phyloP scores from a whole-genome alignment of 2,113 vertebrate species.

The Triplophysa siluroides region DNA sequence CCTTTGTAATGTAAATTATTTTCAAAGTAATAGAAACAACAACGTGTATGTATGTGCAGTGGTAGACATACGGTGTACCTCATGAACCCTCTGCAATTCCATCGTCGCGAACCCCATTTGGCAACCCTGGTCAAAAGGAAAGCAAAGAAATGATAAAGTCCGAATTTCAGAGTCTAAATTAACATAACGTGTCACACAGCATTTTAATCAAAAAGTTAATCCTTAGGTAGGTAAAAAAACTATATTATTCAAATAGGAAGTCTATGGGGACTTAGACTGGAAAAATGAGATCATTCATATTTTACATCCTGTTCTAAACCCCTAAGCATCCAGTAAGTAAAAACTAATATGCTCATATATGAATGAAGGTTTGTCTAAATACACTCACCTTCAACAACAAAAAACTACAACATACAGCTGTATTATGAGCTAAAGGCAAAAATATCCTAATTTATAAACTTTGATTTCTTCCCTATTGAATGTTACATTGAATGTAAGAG shows the following conservation, averaged over 20 bases:
- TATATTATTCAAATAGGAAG: not conserved
- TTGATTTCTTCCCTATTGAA: not conserved
- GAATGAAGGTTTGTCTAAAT: not conserved
- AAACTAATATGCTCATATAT: not conserved
- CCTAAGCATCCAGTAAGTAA: not conserved
- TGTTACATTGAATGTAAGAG: not conserved
- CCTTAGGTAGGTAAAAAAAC: not conserved
- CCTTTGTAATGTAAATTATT: too few species aligned
- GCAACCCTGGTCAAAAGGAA: not conserved
- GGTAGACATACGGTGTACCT: too few species aligned
- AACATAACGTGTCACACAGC: not conserved
- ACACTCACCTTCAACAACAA: not conserved
- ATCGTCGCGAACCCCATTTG: too few species aligned
- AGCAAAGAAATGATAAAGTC: not conserved
- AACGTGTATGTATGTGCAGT: too few species aligned
- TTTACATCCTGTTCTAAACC: not conserved
- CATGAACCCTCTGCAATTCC: too few species aligned
- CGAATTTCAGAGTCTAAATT: not conserved
- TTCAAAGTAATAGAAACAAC: too few species aligned
- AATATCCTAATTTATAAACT: not conserved
- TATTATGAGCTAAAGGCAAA: not conserved
- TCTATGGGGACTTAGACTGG: not conserved
- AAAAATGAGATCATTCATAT: not conserved
- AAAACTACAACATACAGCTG: not conserved
- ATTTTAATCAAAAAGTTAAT: not conserved